Conservation (phyloP, 2,113 vertebrate species). For the Plotosus lineatus region DNA sequence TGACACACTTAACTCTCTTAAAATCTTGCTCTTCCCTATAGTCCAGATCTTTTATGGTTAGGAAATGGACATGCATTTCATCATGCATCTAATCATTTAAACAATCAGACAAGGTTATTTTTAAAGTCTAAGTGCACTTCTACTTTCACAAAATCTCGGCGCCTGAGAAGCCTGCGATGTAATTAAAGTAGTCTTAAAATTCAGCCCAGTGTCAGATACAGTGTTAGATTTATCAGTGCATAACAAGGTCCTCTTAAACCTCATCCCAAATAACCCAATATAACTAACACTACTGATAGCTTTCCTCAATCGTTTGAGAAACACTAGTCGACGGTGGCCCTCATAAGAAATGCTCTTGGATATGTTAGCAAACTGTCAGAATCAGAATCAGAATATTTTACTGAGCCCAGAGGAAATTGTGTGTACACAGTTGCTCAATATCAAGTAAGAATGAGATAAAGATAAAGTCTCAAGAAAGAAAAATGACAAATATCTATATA, state of each 20-base stretch:
- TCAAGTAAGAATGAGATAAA: too few species aligned
- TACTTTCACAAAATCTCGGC: neutral
- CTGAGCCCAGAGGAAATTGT: too few species aligned
- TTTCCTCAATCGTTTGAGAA: neutral
- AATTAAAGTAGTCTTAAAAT: neutral
- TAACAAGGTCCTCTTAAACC: neutral
- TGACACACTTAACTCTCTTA: neutral
- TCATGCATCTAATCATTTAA: neutral
- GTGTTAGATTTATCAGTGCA: neutral
- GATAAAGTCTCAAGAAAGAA: too few species aligned
- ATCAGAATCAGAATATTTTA: neutral
- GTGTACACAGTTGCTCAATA: too few species aligned
- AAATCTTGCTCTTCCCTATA: neutral
- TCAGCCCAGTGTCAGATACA: neutral
- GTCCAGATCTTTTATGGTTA: neutral
- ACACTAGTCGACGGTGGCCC: neutral
- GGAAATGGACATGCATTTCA: neutral
- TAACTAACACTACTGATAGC: neutral
- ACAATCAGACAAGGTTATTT: constrained; percentile 14
- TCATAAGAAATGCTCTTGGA: neutral
- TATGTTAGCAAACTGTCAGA: neutral
- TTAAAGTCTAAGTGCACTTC: neutral
- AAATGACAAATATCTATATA: too few species aligned
- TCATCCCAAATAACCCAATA: neutral
- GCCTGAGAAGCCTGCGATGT: neutral